phyloP scores from a whole-genome alignment of 2,113 vertebrate species.

The Coturnix japonica region DNA sequence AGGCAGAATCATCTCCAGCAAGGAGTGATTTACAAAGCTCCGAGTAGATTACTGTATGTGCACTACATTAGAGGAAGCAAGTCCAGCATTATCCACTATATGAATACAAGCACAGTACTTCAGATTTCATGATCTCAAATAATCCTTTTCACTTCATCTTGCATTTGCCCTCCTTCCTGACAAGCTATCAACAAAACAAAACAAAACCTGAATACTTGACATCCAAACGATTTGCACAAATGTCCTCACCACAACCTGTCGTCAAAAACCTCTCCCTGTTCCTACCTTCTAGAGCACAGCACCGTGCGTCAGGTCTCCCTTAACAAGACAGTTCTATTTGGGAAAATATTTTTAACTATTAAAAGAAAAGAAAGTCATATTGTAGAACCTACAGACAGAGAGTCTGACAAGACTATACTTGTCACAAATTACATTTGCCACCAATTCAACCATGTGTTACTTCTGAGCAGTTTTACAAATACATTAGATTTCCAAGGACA shows the following conservation, averaged over 20 bases:
- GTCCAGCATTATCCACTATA: not conserved
- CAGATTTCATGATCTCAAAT: not conserved
- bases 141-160: not conserved
- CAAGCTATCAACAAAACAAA: not conserved
- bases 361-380: not conserved
- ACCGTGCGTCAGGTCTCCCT: not conserved
- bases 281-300: not conserved
- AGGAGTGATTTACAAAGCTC: not conserved
- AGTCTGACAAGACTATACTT: not conserved
- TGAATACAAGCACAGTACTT: not conserved
- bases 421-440: not conserved
- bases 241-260: not conserved
- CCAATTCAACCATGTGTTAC: not conserved
- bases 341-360: not conserved
- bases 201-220: not conserved
- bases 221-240: not conserved
- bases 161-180: not conserved
- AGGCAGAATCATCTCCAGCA: not conserved
- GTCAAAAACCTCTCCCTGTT: not conserved
- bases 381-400: not conserved
- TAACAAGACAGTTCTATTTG: not conserved
- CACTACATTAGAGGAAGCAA: not conserved
- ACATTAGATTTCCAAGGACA: not conserved
- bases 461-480: not conserved
- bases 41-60: not conserved